Evolutionary conservation across 2,113 vertebrate genomes (phyloP), one percentile per base, ranked within the genome.

Genomic region (Bungarus multicinctus): DNA sequence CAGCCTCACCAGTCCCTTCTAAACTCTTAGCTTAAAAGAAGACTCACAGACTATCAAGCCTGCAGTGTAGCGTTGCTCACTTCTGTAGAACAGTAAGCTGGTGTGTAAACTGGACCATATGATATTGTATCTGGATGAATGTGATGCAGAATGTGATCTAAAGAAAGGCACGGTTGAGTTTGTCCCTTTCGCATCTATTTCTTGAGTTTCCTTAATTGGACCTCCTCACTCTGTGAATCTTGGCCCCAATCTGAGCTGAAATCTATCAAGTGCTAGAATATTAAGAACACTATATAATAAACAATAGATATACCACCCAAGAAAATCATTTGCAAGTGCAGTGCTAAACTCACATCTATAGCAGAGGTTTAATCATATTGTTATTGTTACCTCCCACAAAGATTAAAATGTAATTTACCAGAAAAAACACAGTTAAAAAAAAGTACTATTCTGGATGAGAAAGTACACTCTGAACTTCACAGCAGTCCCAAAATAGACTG

Each of bases 391-490:
- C 5, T 74, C 94, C 90, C 94, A 90, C 88, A 87, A 60, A 94
- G 55, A 43, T 0, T 95, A 96, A 98, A 94, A 58, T 91, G 91
- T 88, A 88, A 96, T 97, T 97, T 96, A 96, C 94, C 96, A 96
- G 95, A 96, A 97, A 95, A 94, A 92, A 95, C 90, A 95, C 94
- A 95, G 92, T 22, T 22, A 69, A 69, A 69, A 81, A 94, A 18
- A 91, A 74, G 53, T 92, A 92, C 94, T 94, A 91, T 93, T 96
- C 94, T 95, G 93, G 94, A 93, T 96, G 95, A 97, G 92, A 96
- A 97, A 97, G 96, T 97, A 97, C 96, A 97, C 90, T 88, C 94
- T 94, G 94, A 97, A 95, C 93, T 95, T 97, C 94, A 96, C 95
- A 94, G 95, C 2, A 5, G 92, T 93, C 95, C 91, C 94, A 95